These are phyloP conservation scores for Melanchra persicariae DNA, from an alignment of 2,888 invertebrate genomes.

Conservation along the genomic window DNA sequence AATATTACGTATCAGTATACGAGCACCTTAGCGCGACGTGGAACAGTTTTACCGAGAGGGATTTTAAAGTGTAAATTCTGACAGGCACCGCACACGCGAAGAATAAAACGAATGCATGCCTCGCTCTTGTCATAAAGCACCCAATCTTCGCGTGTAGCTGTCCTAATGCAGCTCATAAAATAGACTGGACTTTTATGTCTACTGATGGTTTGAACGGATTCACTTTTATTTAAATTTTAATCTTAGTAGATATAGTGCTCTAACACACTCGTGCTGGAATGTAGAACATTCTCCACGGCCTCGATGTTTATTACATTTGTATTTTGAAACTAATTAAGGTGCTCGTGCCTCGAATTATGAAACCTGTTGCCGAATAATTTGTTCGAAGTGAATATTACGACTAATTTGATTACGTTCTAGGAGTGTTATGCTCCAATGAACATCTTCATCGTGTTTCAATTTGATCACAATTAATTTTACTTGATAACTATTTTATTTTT, in stretches of 20 bases:
- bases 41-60: conserved; percentile 36
- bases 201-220: conserved; percentile 6
- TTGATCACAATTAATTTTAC: conserved; percentile 15
- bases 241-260: background rate
- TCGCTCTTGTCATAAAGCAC: conserved; percentile 48
- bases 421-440: conserved; percentile 16
- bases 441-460: background rate
- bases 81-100: conserved; percentile 36
- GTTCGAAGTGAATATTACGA: conserved; percentile 9
- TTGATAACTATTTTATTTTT: background rate
- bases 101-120: conserved; percentile 42
- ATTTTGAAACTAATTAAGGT: conserved; percentile 21
- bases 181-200: conserved; percentile 38
- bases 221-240: conserved; percentile 20
- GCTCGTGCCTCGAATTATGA: conserved; percentile 3
- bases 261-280: background rate
- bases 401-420: conserved; percentile 25
- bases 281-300: background rate
- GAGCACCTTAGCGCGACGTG: conserved; percentile 19
- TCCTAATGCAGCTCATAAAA: conserved; percentile 34
- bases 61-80: conserved; percentile 60
- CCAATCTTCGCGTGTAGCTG: conserved; percentile 38
- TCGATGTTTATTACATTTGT: conserved; percentile 16
- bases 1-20: conserved; percentile 15
- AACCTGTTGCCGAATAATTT: conserved; percentile 27